These are phyloP conservation scores for Cactoblastis cactorum DNA, from an alignment of 2,888 invertebrate genomes.

Conservation along the genomic window DNA sequence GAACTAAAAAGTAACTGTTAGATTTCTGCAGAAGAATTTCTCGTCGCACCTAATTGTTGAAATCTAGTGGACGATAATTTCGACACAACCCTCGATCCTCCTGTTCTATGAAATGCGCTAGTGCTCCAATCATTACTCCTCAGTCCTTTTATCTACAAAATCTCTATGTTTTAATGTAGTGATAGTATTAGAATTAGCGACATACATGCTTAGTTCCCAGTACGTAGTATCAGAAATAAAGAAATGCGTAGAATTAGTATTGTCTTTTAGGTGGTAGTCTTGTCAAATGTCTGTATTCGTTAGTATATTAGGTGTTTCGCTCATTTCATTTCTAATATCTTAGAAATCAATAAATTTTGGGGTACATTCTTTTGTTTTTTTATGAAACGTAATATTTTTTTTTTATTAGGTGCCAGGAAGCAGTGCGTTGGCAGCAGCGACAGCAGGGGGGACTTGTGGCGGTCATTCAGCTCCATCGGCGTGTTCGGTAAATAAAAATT, in stretches of 20 bases:
- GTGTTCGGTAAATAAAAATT: conserved; percentile 67
- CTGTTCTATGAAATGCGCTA: neutral
- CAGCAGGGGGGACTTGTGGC: conserved; percentile 66
- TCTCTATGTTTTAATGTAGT: neutral
- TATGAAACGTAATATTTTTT: conserved; percentile 15
- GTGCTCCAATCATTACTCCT: neutral
- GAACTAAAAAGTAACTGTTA: too few species aligned
- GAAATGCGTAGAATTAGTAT: neutral
- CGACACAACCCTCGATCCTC: too few species aligned
- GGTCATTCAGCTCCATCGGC: conserved; percentile 71
- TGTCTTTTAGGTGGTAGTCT: neutral
- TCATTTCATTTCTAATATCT: neutral
- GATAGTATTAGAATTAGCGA: neutral
- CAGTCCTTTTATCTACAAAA: neutral
- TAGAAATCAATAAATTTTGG: neutral
- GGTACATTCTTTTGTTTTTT: neutral
- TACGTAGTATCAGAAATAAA: neutral
- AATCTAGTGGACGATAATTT: too few species aligned
- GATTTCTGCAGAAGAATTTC: too few species aligned
- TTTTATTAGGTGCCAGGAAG: conserved; percentile 64
- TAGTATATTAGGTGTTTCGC: neutral
- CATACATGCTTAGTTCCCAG: neutral
- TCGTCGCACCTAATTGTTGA: too few species aligned
- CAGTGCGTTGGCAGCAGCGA: conserved; percentile 68
- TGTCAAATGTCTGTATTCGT: neutral